Evolutionary conservation across 2,113 vertebrate species (phyloP), one percentile per base, ranked within the genome.

Genomic region (Terrapene triunguis): DNA sequence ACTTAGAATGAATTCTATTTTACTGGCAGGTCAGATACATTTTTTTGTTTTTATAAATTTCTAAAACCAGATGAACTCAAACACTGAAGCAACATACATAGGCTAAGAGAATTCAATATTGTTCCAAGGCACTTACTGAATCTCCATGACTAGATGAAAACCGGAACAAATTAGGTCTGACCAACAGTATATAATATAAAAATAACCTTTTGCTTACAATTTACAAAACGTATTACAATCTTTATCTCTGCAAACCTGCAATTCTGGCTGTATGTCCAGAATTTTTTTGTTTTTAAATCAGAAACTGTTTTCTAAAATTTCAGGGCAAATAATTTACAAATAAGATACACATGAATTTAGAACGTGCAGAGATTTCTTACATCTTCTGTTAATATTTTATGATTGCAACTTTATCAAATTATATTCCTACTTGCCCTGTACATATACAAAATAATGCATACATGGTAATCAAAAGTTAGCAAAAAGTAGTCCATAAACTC

Each of bases 121-220:
- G 98, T 98, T 99, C 98, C 98, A 99, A 99, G 99, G 99, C 99
- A 99, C 99, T 99, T 99, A 99, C 98, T 98, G 98, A 98, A 98
- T 98, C 98, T 99, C 98, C 74, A 85, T 98, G 97, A 98, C 98
- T 98, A 98, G 97, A 98, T 98, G 98, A 98, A 97, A 97, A 98
- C 97, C 96, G 98, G 96, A 97, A 98, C 97, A 97, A 98, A 98
- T 98, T 98, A 98, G 94, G 92, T 96, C 97, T 97, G 96, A 98
- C 98, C 98, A 99, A 99, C 98, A 98, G 98, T 96, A 98, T 98
- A 98, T 98, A 99, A 99, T 99, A 99, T 99, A 99, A 99, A 99
- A 99, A 99, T 99, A 99, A 99, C 99, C 98, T 99, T 99, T 99
- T 99, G 98, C 99, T 99, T 99, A 99, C 98, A 99, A 99, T 99